Percentiles rank a stretch among this genome's conserved stretches.
Conservation (phyloP, 2,888 invertebrate genomes). For the Formica aserva region DNA sequence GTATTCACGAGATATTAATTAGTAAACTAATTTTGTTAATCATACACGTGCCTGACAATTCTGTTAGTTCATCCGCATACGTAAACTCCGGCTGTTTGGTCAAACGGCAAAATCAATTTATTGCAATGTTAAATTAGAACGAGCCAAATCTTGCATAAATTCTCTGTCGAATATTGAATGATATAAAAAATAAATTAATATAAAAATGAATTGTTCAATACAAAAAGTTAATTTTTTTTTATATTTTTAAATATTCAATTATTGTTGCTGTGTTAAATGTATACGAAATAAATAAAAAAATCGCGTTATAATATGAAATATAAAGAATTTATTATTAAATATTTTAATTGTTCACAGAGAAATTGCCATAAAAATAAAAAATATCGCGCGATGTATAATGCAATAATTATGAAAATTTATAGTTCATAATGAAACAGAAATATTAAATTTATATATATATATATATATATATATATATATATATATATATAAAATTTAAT, state of each 20-base stretch:
- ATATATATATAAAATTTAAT: no score
- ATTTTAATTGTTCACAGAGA: neutral
- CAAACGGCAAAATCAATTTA: slow-evolving; percentile 25
- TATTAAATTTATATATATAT: slow-evolving; percentile 5
- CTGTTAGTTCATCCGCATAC: slow-evolving; percentile 20
- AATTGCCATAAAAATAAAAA: neutral
- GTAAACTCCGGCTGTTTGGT: slow-evolving; percentile 23
- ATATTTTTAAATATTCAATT: neutral
- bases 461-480: neutral
- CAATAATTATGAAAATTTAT: neutral
- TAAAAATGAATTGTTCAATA: neutral
- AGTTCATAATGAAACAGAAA: neutral
- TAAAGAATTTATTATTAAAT: neutral
- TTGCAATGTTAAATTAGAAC: slow-evolving; percentile 23
- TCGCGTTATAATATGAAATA: neutral
- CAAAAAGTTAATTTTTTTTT: neutral
- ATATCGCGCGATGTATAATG: neutral
- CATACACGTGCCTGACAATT: slow-evolving; percentile 41
- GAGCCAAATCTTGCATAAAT: neutral
- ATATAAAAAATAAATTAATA: neutral
- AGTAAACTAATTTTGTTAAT: slow-evolving; percentile 53
- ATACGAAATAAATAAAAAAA: neutral
- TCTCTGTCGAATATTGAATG: neutral
- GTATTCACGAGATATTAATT: slow-evolving; percentile 51
- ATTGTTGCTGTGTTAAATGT: neutral